These are phyloP conservation scores for Coilia nasus DNA, from an alignment of 2,797 vertebrate genomes.

Conservation along the genomic window DNA sequence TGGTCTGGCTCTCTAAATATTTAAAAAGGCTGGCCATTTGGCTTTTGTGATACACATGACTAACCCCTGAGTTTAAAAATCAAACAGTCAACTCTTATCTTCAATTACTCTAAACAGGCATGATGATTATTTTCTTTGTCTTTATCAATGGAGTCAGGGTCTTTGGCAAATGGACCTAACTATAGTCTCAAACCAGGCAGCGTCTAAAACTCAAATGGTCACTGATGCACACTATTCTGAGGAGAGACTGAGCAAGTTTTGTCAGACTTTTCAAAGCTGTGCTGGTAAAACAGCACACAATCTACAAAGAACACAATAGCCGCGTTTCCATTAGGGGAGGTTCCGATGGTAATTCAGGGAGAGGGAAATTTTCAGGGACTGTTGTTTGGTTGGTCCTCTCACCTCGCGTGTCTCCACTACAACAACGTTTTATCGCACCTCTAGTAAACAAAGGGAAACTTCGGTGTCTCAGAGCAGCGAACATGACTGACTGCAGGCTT, in stretches of 20 bases:
- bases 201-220: background rate
- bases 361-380: too few species aligned
- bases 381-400: too few species aligned
- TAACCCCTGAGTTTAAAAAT: conserved; percentile 71
- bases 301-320: background rate
- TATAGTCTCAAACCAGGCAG: background rate
- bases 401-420: too few species aligned
- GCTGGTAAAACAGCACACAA: background rate
- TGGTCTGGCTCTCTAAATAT: conserved; percentile 70
- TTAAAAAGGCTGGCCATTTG: conserved; percentile 72
- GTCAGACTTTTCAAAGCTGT: background rate
- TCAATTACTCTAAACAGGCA: conserved; percentile 41
- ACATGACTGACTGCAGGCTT: too few species aligned
- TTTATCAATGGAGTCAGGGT: conserved; percentile 21
- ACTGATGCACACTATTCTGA: background rate
- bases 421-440: too few species aligned
- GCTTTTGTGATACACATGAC: conserved; percentile 68
- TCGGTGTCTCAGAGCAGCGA: too few species aligned
- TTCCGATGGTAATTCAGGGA: too few species aligned
- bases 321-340: too few species aligned
- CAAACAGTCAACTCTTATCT: conserved; percentile 68
- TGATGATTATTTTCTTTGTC: conserved; percentile 16
- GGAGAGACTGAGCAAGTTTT: background rate
- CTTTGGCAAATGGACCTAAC: background rate
- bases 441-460: too few species aligned